Evolutionary conservation across 30 jellyfish, hydroid and myxozoan species (phyloP).

Genomic region (Morbakka virulenta): DNA sequence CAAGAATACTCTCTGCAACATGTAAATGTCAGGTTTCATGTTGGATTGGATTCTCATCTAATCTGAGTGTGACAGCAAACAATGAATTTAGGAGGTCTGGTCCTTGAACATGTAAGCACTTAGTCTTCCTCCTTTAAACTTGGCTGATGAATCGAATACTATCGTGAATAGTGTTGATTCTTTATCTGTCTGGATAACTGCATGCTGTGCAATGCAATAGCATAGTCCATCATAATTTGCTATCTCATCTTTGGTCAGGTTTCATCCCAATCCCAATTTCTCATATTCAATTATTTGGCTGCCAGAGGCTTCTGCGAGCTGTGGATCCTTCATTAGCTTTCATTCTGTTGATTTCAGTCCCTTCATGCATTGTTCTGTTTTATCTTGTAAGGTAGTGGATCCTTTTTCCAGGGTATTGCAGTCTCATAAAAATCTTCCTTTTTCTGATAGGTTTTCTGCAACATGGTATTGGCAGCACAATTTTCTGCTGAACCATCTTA

Average conservation of each 20-base stretch:
- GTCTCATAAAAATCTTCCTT: too few relatives aligned
- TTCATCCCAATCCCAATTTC: not conserved
- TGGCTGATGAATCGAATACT: slow-evolving; percentile 5
- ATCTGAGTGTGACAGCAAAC: slow-evolving; percentile 24
- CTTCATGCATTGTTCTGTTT: not conserved
- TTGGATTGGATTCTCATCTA: slow-evolving; percentile 44
- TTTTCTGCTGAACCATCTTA: not conserved
- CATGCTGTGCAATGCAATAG: slow-evolving; percentile 9
- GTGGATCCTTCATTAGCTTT: not conserved
- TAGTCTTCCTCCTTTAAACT: slow-evolving; percentile 3
- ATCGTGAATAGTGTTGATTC: slow-evolving; percentile 1
- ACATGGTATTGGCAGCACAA: too few relatives aligned
- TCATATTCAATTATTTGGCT: not conserved
- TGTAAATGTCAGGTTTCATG: slow-evolving; percentile 38
- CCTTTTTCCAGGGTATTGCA: slow-evolving; percentile 23
- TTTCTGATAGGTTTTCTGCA: too few relatives aligned
- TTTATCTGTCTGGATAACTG: not conserved
- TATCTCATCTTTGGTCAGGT: not conserved
- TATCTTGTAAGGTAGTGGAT: not conserved
- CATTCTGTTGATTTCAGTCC: slow-evolving; percentile 6
- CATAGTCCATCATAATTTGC: not conserved
- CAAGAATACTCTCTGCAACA: slow-evolving; percentile 34
- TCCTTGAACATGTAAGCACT: not conserved
- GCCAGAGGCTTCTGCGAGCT: not conserved
- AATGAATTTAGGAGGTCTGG: slow-evolving; percentile 14